Base-by-base conservation (phyloP, 2,797 vertebrate species). In the Siniperca undulata region DNA sequence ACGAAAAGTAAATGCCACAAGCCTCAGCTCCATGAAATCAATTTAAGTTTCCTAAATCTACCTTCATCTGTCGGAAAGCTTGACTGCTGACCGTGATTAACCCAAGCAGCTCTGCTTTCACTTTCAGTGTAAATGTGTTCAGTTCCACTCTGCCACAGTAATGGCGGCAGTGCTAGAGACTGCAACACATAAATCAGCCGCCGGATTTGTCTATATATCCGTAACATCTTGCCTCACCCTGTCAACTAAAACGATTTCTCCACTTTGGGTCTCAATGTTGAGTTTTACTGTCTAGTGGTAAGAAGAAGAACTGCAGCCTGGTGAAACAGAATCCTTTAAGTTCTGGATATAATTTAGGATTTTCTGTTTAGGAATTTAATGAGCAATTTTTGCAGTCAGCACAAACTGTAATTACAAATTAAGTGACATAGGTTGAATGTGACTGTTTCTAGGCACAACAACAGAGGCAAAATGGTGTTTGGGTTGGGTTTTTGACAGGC, bases 401-500 rank as follows among this genome's bases (percentile, higher is more conserved):
- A 71, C 27, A 52, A 71, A 24, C 8, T 53, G 4, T 55, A 42
- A 13, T 70, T 19, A 27, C 50, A 44, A 34, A 73, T 71, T 7
- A 46, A 6, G 34, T 58, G 36, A 56, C 22, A 42, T 13, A 16
- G 36, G 30, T 30, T 48, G 55, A 55, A 55, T 52, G 14, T 40
- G 14, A 68, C 11, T 3, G 14, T 66, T 59, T 75, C 46, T 13
- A n/a, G 3, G 22, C n/a, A 59, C 9, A 71, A 50, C 40, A 53
- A 19, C 34, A 48, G 16, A 38, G 14, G 17, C 10, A 27, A 42
- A 53, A 20, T 42, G 7, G 7, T 30, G 42, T 38, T 70, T 40
- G 74, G 65, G 68, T 70, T 40, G 74, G 65, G 68, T 50, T 82
- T 67, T 59, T 42, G 7, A 16, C 22, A 48, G 16, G n/a, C 22